Base-by-base conservation (phyloP, 2,888 invertebrate genomes). In the Rhabditophanes sp. region DNA sequence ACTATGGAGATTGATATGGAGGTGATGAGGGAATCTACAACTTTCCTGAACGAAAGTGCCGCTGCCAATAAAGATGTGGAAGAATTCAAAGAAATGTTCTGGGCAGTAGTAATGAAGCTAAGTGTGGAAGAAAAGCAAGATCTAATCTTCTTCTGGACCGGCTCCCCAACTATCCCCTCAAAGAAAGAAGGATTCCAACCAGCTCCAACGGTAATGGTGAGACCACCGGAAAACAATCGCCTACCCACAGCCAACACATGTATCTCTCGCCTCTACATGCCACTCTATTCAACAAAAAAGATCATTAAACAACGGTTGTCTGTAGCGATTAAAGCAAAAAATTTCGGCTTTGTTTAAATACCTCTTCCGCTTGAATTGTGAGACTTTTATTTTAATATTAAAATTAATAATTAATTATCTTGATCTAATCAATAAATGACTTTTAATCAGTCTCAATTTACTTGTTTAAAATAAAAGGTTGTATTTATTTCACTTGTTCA, bases 171-270 rank as follows among this genome's bases (percentile, higher is more conserved):
- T 30, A 72, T 99, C 59, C 96, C 96, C 22, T 88, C 93, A 28
- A 87, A 41, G 93, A 93, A 70, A 93, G 96, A 68, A 90, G 93
- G 36, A 9, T 96, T 96, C 72, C 90, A 93, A 69, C 93, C 93
- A 25, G 81, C 90, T 80, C 60, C 60, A 17, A 58, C 55, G 9
- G 40, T 46, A 14, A 90, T 90, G 28, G 85, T 96, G 62, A 76
- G 93, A 50, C 93, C 93, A 24, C 85, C 87, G 1, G 93, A 93
- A 67, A 90, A 93, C 70, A 80, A 82, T 40, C 90, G 93, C 71
- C 74, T 96, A 52, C 96, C 96, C 52, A 96, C 93, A 38, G 96
- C 96, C 53, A 96, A 96, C 72, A 96, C 96, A 16, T 96, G 96
- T 75, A 96, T 96, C 70, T 90, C 90, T 45, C 78, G 96, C 50